A percentile compares a stretch with the other conserved stretches of the same genome.
Evolutionary conservation across 2,113 vertebrate genomes (phyloP).

Genomic region (Spea multiplicata): DNA sequence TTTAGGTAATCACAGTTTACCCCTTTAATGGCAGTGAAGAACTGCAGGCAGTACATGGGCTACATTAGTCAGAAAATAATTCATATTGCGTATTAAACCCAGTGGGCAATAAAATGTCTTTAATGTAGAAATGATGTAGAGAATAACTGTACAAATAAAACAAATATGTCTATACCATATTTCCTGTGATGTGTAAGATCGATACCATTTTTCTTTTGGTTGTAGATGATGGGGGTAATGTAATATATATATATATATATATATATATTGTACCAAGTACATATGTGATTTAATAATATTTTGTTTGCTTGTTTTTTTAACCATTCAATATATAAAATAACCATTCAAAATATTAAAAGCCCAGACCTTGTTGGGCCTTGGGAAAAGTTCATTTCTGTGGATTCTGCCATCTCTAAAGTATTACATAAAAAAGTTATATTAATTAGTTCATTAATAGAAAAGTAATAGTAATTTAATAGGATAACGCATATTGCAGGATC

Average conservation of each 20-base stretch:
- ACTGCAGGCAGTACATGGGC: constrained; percentile 17
- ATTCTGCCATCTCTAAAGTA: too few species aligned
- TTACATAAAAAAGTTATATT: too few species aligned
- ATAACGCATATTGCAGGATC: too few species aligned
- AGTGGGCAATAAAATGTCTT: neutral
- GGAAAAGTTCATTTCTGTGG: too few species aligned
- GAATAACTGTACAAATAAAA: constrained; percentile 7
- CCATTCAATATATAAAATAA: neutral
- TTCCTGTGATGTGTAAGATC: constrained; percentile 29
- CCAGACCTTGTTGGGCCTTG: too few species aligned
- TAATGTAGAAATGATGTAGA: constrained; percentile 5
- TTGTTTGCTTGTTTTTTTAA: neutral
- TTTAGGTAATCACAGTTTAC: neutral
- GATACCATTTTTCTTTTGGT: constrained; percentile 16
- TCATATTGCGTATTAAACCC: neutral
- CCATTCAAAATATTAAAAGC: too few species aligned
- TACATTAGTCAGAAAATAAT: neutral
- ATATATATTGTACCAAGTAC: constrained; percentile 33
- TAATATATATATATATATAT: constrained; percentile 15
- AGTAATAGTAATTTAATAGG: too few species aligned
- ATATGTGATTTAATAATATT: constrained; percentile 20
- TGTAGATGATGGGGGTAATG: constrained; percentile 11
- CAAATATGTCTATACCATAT: constrained; percentile 32
- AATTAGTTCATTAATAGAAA: too few species aligned
- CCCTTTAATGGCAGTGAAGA: neutral